Conservation (phyloP, 2,888 invertebrate species). For the Phrixothrix hirtus region DNA sequence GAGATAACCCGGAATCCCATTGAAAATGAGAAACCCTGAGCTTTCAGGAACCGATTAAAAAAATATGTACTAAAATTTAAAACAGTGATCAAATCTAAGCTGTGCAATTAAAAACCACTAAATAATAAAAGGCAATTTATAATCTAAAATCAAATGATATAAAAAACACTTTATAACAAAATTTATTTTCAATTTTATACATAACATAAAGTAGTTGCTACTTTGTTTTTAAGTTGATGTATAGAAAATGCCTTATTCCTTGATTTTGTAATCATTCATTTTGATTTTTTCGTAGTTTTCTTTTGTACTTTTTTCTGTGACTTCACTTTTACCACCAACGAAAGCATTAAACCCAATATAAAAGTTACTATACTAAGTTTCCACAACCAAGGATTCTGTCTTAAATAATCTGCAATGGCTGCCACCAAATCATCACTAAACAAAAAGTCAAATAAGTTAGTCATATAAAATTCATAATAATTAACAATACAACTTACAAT, state of each 20-base stretch:
- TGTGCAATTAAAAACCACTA: background rate
- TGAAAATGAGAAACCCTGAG: no score
- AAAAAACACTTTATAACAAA: no score
- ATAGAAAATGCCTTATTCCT: no score
- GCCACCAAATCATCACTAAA: slow-evolving; percentile 65
- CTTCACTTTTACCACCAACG: slow-evolving; percentile 44
- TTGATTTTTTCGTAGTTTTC: slow-evolving; percentile 28
- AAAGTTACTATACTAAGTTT: slow-evolving; percentile 59
- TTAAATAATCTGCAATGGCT: slow-evolving; percentile 60
- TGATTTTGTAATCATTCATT: background rate
- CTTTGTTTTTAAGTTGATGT: no score
- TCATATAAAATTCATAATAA: background rate
- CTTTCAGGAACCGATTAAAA: no score
- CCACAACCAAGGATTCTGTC: slow-evolving; percentile 62
- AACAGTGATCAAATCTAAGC: no score
- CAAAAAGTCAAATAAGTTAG: slow-evolving; percentile 36
- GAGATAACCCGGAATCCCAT: no score
- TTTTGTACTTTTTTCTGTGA: slow-evolving; percentile 36
- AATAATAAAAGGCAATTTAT: background rate
- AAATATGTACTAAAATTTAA: no score
- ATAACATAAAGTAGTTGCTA: no score
- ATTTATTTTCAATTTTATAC: no score
- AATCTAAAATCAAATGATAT: no score
- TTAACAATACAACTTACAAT: slow-evolving; percentile 56
- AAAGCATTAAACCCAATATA: slow-evolving; percentile 55